These are phyloP conservation scores for Oscheius sp. DNA, from an alignment of 2,888 invertebrate genomes.

Conservation along the genomic window DNA sequence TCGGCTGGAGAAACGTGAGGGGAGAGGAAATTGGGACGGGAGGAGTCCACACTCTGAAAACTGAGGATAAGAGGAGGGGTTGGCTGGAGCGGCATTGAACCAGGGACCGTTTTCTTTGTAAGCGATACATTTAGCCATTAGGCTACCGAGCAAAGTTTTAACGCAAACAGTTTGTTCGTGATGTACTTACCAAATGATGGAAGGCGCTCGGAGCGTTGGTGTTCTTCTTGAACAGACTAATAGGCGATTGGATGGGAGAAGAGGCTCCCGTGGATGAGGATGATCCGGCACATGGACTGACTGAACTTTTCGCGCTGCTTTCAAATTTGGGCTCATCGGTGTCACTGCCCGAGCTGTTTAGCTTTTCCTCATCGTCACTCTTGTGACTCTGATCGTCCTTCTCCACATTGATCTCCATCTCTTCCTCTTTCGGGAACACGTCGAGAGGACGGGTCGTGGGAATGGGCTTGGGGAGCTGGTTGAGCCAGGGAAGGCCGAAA, in stretches of 20 bases:
- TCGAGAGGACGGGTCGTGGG: constrained; percentile 41
- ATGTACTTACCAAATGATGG: constrained; percentile 31
- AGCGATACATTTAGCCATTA: too few species aligned
- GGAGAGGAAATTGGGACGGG: constrained; percentile 20
- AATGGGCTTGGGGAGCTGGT: constrained; percentile 49
- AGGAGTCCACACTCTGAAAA: constrained; percentile 37
- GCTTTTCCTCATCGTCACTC: constrained; percentile 33
- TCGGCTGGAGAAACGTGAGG: constrained; percentile 39
- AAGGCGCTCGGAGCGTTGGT: constrained; percentile 33
- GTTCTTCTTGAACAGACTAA: constrained; percentile 35
- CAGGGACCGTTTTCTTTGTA: neutral
- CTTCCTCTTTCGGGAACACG: constrained; percentile 26
- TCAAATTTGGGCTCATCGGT: constrained; percentile 34
- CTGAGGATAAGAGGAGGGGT: neutral
- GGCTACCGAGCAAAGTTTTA: too few species aligned
- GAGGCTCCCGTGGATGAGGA: constrained; percentile 17
- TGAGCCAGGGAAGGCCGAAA: constrained; percentile 39
- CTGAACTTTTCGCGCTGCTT: constrained; percentile 21
- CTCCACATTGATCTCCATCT: constrained; percentile 35
- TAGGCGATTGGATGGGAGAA: constrained; percentile 19
- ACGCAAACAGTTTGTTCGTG: too few species aligned
- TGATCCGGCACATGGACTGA: constrained; percentile 13
- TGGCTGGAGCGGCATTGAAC: neutral
- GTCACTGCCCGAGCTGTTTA: constrained; percentile 12
- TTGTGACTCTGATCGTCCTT: constrained; percentile 26